A percentile compares a stretch with the other conserved stretches of the same genome.
Evolutionary conservation across 2,888 invertebrate species (phyloP).

Genomic region (Chirona hameri): DNA sequence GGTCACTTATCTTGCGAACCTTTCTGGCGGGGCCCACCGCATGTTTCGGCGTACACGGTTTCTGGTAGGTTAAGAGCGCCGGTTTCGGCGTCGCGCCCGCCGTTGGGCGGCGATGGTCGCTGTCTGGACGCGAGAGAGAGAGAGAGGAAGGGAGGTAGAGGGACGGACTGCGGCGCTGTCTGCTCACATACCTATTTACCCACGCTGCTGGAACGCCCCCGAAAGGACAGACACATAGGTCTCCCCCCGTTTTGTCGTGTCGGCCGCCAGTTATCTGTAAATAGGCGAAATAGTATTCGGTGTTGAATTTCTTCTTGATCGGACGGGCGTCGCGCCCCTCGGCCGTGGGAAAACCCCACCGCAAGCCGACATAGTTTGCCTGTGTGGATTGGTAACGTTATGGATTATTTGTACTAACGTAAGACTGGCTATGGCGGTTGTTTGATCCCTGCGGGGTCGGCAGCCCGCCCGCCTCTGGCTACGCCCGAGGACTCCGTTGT

Average conservation of each 20-base stretch:
- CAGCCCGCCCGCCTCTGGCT: background rate
- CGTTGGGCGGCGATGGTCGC: too few species aligned
- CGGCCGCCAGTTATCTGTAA: background rate
- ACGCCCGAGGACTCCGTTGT: background rate
- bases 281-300: background rate
- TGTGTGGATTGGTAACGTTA: slow-evolving; percentile 4
- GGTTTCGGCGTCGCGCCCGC: background rate
- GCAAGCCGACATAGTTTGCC: background rate
- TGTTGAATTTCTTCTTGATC: slow-evolving; percentile 5
- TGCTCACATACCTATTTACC: too few species aligned
- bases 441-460: background rate
- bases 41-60: background rate
- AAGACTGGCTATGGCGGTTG: background rate
- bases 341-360: background rate
- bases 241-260: background rate
- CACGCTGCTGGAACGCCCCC: too few species aligned
- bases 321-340: background rate
- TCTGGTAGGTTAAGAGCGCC: slow-evolving; percentile 12
- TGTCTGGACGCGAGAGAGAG: background rate
- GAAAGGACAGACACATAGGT: too few species aligned
- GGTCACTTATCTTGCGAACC: background rate
- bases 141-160: background rate
- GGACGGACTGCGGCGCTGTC: background rate
- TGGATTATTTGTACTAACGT: slow-evolving; percentile 26
- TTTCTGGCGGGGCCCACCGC: slow-evolving; percentile 22